Base-by-base conservation (phyloP, 2,797 vertebrate species). In the Epinephelus awoara region DNA sequence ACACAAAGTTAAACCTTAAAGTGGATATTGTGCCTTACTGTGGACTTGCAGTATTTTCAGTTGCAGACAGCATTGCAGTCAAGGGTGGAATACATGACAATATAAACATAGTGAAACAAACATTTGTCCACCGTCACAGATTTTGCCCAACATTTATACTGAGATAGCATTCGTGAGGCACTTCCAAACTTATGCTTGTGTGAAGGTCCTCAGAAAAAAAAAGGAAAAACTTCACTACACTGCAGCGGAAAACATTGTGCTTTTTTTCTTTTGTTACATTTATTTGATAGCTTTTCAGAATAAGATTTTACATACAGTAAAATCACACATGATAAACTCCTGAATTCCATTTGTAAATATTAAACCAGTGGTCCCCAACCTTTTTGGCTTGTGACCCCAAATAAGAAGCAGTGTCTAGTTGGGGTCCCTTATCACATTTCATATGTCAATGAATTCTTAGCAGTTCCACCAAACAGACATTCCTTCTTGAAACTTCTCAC, bases 31-130 rank as follows among this genome's bases (percentile, higher is more conserved):
- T 14, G 54, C 40, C 34, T 50, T 64, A 59, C 1, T 17, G 44
- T 18, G 81, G 23, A 13, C 3, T 27, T n/a, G 21, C 34, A 77
- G 25, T 68, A 25, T 58, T 42, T 79, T 56, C 3, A 67, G 1
- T 10, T 38, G 0, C 11, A 58, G 34, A 15, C 21, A 42, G 2
- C 17, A 19, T 15, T 69, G 3, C 42, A 57, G 52, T 29, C 14
- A 44, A 10, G 42, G 23, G 6, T 44, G 42, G 9, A 46, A 47
- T 27, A 63, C 11, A 52, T 34, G 17, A 47, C 1, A 3, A 21
- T 4, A 19, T 42, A 49, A 27, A 27, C 27, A 27, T 5, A 27
- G 27, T 27, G 27, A 27, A 5, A 27, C 27, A 27, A 29, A 72
- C 46, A 34, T 34, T 34, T 42, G 47, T 62, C 25, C 6, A n/a